These are phyloP conservation scores for Tenthredo scrophulariae DNA, from an alignment of 2,888 invertebrate genomes.

Conservation along the genomic window DNA sequence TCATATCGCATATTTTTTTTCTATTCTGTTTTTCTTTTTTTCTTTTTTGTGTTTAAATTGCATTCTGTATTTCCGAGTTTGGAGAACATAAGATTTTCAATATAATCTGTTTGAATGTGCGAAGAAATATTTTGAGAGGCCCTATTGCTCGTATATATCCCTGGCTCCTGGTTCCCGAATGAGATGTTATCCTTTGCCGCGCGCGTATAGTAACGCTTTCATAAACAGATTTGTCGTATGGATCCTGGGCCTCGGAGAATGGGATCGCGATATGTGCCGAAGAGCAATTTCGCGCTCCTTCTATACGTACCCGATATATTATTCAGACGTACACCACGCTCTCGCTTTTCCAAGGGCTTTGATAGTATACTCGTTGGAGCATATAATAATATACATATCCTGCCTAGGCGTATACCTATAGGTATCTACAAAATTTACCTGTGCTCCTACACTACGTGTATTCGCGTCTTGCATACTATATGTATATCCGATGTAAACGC, in stretches of 20 bases:
- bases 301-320: constrained; percentile 40
- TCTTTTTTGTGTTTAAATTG: not conserved
- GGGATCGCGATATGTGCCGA: constrained; percentile 52
- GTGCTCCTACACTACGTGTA: not conserved
- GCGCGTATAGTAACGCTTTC: constrained; percentile 36
- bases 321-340: constrained; percentile 38
- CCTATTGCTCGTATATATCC: not conserved
- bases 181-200: constrained; percentile 41
- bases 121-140: constrained; percentile 14
- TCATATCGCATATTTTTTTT: not conserved
- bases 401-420: constrained; percentile 14
- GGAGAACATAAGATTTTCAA: not conserved
- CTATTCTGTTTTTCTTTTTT: not conserved
- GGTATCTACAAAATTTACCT: not conserved
- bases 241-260: constrained; percentile 24
- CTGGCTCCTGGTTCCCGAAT: not conserved
- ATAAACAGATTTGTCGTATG: constrained; percentile 52
- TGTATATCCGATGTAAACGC: not conserved
- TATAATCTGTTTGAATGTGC: not conserved
- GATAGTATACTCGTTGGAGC: constrained; percentile 34
- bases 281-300: constrained; percentile 50
- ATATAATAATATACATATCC: constrained; percentile 41
- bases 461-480: constrained; percentile 31
- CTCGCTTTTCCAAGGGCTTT: constrained; percentile 47
- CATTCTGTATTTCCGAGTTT: not conserved